Evolutionary conservation across 2,113 vertebrate species (phyloP).

Genomic region (Pantherophis guttatus): DNA sequence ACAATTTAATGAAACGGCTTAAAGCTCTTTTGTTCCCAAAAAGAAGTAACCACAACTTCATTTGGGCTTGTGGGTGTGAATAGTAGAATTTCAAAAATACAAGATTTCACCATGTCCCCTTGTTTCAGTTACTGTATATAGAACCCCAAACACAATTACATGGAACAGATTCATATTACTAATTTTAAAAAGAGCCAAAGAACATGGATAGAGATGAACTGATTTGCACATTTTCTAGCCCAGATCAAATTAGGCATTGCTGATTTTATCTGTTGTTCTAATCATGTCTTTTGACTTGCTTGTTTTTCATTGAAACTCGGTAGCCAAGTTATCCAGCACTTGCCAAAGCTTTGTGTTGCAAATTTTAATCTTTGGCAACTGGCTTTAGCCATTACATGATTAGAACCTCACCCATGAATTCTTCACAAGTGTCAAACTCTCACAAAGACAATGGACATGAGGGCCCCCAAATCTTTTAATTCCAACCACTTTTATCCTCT

Average conservation of each 20-base stretch:
- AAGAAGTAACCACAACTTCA: too few species aligned
- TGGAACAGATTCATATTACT: not conserved
- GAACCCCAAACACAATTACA: not conserved
- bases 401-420: not conserved
- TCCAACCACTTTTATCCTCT: not conserved
- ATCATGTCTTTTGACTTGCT: not conserved
- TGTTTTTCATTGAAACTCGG: not conserved
- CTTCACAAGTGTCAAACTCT: not conserved
- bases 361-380: not conserved
- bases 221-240: not conserved
- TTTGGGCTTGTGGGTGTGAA: too few species aligned
- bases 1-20: not conserved
- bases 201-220: not conserved
- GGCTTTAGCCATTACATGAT: not conserved
- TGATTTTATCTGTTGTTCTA: not conserved
- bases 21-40: not conserved
- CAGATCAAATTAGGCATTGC: not conserved
- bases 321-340: not conserved
- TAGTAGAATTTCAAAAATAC: too few species aligned
- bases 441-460: not conserved
- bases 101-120: too few species aligned
- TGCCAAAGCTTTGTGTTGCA: not conserved
- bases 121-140: not conserved
- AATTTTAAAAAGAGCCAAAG: not conserved
- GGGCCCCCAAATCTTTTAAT: not conserved